Conservation (phyloP, 2,797 vertebrate species). For the Miichthys miiuy region DNA sequence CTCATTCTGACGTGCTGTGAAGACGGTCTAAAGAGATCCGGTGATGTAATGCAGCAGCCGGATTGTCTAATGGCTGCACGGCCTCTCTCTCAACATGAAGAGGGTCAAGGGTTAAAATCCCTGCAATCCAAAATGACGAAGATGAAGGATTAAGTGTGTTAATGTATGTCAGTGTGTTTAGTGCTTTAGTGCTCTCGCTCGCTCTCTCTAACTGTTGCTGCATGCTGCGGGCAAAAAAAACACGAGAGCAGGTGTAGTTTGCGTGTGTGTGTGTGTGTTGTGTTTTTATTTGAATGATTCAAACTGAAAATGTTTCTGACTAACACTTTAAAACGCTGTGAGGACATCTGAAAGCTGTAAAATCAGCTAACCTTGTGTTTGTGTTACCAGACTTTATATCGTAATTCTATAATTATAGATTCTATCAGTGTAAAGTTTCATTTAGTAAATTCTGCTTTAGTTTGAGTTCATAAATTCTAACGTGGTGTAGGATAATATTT, state of each 20-base stretch:
- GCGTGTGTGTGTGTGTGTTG: no score
- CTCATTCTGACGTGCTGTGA: background rate
- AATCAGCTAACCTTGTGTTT: background rate
- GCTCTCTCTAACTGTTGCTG: background rate
- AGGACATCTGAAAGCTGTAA: background rate
- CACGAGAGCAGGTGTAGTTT: constrained; percentile 5
- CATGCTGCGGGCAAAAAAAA: constrained; percentile 3
- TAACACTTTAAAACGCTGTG: background rate
- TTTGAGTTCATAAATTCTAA: background rate
- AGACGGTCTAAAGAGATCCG: background rate
- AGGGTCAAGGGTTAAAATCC: constrained; percentile 63
- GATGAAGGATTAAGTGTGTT: constrained; percentile 60
- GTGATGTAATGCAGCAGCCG: constrained; percentile 21
- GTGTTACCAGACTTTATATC: background rate
- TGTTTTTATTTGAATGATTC: constrained; percentile 25
- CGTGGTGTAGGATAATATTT: no score
- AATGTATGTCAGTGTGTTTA: constrained; percentile 40
- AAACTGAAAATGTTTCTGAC: background rate
- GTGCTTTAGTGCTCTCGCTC: background rate
- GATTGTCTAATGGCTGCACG: constrained; percentile 46
- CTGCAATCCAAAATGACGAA: constrained; percentile 24
- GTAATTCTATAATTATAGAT: background rate
- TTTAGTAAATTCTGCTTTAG: background rate
- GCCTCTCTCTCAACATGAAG: constrained; percentile 29
- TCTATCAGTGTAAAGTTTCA: no score